Percentiles rank a stretch among this genome's conserved stretches.
phyloP scores from a whole-genome alignment of 2,888 invertebrate genomes.

The Podotricha telesiphe region DNA sequence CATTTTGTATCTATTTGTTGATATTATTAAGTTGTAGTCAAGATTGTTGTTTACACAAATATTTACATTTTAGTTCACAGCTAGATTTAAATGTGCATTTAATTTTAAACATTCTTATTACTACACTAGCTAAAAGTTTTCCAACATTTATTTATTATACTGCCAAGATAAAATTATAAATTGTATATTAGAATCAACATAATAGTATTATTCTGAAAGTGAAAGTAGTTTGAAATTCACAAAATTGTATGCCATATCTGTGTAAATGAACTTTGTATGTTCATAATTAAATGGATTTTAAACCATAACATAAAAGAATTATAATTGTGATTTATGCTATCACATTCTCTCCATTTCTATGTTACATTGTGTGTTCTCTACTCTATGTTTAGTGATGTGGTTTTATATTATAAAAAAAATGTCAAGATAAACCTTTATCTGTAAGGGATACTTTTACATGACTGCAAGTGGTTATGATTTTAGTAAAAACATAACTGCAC shows the following conservation, averaged over 20 bases:
- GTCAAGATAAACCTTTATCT: not conserved
- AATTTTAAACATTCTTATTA: conserved; percentile 25
- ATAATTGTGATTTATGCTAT: not conserved
- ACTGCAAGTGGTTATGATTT: not conserved
- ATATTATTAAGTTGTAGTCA: conserved; percentile 9
- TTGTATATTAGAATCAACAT: not conserved
- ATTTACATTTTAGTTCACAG: conserved; percentile 29
- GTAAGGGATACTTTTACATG: not conserved
- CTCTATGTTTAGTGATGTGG: not conserved
- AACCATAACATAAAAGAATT: not conserved
- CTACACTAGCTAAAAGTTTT: conserved; percentile 32
- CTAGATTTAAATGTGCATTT: conserved; percentile 38
- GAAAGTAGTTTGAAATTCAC: not conserved
- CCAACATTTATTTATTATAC: conserved; percentile 23
- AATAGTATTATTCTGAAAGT: not conserved
- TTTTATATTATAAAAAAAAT: not conserved
- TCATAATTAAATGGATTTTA: too few species aligned
- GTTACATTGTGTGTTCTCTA: not conserved
- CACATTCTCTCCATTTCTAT: not conserved
- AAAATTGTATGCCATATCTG: not conserved
- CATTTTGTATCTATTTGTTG: conserved; percentile 22
- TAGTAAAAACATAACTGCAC: too few species aligned
- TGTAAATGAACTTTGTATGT: too few species aligned
- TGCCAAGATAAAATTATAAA: conserved; percentile 6
- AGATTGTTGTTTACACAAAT: conserved; percentile 7